Percentiles rank a stretch among this genome's conserved stretches.
Evolutionary conservation across 2,797 vertebrate species (phyloP).

Genomic region (Gymnodraco acuticeps): DNA sequence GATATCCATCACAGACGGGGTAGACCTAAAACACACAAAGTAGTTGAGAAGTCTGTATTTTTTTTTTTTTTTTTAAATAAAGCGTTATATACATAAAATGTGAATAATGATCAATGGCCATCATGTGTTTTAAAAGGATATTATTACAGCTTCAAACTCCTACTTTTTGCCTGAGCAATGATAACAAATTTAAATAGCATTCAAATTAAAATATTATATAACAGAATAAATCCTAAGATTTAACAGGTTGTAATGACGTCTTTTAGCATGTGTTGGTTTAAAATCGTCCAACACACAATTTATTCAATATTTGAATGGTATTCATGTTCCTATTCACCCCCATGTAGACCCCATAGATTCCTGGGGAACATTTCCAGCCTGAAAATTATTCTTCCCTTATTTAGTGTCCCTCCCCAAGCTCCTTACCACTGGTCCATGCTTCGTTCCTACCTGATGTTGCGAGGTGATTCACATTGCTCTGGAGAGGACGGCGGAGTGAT

Average conservation of each 20-base stretch:
- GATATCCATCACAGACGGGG: slow-evolving; percentile 67
- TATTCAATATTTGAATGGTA: too few species aligned
- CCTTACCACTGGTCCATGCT: neutral
- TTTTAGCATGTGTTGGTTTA: too few species aligned
- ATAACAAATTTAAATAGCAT: neutral
- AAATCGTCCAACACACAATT: too few species aligned
- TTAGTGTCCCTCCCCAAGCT: neutral
- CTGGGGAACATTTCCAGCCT: too few species aligned
- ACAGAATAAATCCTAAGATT: neutral
- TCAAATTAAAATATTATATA: neutral
- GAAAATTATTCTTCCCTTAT: too few species aligned
- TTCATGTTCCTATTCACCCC: too few species aligned
- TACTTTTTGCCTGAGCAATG: neutral
- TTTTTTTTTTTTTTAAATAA: neutral
- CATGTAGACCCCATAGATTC: too few species aligned
- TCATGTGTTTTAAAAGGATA: neutral
- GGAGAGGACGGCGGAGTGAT: slow-evolving; percentile 86
- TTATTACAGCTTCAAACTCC: neutral
- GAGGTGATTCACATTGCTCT: slow-evolving; percentile 57
- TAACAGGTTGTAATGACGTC: neutral
- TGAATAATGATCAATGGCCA: neutral
- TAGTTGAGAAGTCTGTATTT: neutral
- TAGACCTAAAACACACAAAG: slow-evolving; percentile 54
- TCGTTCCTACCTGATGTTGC: slow-evolving; percentile 73
- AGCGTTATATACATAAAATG: neutral